Base-by-base conservation (phyloP, 1,140 invertebrate species). In the Mactra quadrangularis region DNA sequence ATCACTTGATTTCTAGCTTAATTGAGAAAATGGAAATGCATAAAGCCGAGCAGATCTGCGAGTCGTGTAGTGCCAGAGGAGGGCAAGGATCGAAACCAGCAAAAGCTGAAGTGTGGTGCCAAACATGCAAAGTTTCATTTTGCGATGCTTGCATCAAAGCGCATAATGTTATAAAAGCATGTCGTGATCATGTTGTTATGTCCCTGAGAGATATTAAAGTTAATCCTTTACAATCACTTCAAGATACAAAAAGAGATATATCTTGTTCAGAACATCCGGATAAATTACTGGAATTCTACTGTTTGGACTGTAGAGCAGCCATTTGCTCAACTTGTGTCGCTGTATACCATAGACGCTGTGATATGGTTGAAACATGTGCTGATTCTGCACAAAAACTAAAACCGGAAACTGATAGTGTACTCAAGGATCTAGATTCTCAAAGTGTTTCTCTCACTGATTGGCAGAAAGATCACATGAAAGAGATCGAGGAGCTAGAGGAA, bases 1-100 rank as follows among this genome's bases (percentile, higher is more conserved):
- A 89, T 85, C 83, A 87, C 50, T 85, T 88, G 38, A 85, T 89
- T 33, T 71, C 83, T 41, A 87, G 82, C 57, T 68, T 89, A n/a
- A 85, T 86, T 41, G 88, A 89, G 47, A 88, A 86, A 64, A 83
- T 86, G 29, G 79, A 87, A 22, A 86, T 87, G 66, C 66, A 85
- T 60, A 81, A 75, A 25, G 72, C 71, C 3, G 83, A 86, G n/a
- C 71, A 86, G 50, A 64, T 75, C 7, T 87, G 87, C 50, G 87
- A 87, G 50, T 86, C 84, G 2, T 87, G 87, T 47, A 82, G 76
- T 50, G 52, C 27, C 1, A 27, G 77, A 25, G 52, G 41, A 35
- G 52, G 57, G 33, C 84, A 87, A 47, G 83, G 78, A 45, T 38
- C 74, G 15, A 64, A 60, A 38, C 45, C 35, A 19, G 81, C 85